phyloP scores from a whole-genome alignment of 2,888 invertebrate species.

The Chaitophorus viminalis region DNA sequence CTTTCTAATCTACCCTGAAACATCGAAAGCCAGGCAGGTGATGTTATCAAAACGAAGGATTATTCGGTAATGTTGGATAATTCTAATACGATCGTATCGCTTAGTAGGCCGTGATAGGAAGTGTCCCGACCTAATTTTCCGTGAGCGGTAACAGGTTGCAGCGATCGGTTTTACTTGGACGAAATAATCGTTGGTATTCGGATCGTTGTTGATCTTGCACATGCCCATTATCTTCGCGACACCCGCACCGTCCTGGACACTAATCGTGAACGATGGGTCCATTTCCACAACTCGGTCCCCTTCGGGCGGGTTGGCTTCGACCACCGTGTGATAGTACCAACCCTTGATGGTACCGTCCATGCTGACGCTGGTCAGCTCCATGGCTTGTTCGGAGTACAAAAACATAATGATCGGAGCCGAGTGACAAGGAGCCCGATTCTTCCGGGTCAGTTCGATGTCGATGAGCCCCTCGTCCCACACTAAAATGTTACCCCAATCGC shows the following conservation, averaged over 20 bases:
- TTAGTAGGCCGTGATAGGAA: no score
- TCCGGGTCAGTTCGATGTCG: constrained; percentile 82
- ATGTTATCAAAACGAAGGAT: no score
- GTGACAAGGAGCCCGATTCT: constrained; percentile 80
- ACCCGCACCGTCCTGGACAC: no score
- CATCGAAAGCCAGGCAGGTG: no score
- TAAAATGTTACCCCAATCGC: constrained; percentile 90
- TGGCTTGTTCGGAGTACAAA: constrained; percentile 69
- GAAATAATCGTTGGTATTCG: not conserved
- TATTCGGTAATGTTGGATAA: no score
- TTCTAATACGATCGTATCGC: no score
- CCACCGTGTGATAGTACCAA: constrained; percentile 94
- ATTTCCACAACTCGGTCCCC: constrained; percentile 73
- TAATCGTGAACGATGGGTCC: constrained; percentile 58
- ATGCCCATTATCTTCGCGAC: constrained; percentile 69
- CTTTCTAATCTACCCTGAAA: no score
- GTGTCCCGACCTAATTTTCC: no score
- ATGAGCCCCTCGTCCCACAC: constrained; percentile 92
- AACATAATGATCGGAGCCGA: constrained; percentile 78
- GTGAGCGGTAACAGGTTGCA: no score
- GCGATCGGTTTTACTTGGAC: not conserved
- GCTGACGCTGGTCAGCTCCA: constrained; percentile 72
- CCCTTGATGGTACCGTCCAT: constrained; percentile 72
- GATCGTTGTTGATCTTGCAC: constrained; percentile 56
- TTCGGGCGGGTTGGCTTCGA: constrained; percentile 82